These are phyloP conservation scores for Copidosoma aretas DNA, from an alignment of 2,888 invertebrate genomes.

Conservation along the genomic window DNA sequence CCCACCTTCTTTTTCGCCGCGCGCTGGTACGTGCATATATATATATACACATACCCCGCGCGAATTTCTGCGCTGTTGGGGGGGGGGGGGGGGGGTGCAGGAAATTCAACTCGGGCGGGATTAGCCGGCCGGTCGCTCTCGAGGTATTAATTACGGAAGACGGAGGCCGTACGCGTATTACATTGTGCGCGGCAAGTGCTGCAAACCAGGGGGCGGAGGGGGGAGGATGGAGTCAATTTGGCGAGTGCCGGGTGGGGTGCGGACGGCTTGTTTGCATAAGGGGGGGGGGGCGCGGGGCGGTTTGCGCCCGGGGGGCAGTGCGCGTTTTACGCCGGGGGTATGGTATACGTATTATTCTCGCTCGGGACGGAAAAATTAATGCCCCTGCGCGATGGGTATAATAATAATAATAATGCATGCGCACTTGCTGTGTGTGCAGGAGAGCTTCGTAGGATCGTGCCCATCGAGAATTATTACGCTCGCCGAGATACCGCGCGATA, in stretches of 20 bases:
- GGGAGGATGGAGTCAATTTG: conserved; percentile 49
- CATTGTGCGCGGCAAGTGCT: background rate
- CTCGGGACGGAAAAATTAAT: background rate
- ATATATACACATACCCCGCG: too few relatives aligned
- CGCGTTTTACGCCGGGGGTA: background rate
- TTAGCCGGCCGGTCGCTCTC: conserved; percentile 27
- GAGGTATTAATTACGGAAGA: conserved; percentile 55
- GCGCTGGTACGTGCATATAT: background rate
- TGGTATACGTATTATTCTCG: background rate
- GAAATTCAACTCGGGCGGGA: conserved; percentile 35
- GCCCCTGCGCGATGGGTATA: too few relatives aligned
- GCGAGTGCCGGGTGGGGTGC: conserved; percentile 43
- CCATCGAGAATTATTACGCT: too few relatives aligned
- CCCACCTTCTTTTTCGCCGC: conserved; percentile 10
- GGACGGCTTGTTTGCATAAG: conserved; percentile 54
- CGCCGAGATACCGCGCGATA: too few relatives aligned
- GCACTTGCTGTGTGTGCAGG: too few relatives aligned
- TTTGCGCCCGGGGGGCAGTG: conserved; percentile 2
- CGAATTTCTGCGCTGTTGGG: too few relatives aligned
- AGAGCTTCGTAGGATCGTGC: too few relatives aligned
- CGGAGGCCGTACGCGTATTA: background rate
- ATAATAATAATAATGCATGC: too few relatives aligned
- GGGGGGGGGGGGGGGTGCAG: background rate
- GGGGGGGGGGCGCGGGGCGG: conserved; percentile 13
- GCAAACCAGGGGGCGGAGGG: background rate